Conservation (phyloP, 2,113 vertebrate genomes). For the Psittacula cyanocephala region DNA sequence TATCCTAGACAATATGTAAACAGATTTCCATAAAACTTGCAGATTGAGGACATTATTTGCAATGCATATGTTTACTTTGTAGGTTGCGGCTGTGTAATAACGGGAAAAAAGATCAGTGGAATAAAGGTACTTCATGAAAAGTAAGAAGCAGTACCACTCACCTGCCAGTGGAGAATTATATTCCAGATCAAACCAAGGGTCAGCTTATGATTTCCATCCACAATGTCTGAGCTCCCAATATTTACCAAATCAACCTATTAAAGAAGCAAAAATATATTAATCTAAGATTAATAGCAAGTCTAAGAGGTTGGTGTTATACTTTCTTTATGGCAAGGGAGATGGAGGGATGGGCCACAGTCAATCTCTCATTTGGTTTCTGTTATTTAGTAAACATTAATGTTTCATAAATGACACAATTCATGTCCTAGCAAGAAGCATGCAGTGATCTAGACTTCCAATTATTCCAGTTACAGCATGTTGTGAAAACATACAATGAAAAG, state of each 20-base stretch:
- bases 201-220: conserved; percentile 99
- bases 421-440: not conserved
- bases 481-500: not conserved
- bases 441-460: not conserved
- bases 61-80: not conserved
- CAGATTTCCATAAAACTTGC: not conserved
- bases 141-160: conserved; percentile 56
- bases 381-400: not conserved
- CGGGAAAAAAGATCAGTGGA: not conserved
- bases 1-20: not conserved
- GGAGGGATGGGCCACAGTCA: not conserved
- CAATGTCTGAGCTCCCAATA: conserved; percentile 94
- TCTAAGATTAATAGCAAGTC: not conserved
- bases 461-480: not conserved
- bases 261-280: not conserved
- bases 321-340: not conserved
- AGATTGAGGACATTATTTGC: not conserved
- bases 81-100: not conserved
- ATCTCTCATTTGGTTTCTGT: not conserved
- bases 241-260: conserved; percentile 95
- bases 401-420: not conserved
- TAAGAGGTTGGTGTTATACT: not conserved
- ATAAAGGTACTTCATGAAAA: not conserved
- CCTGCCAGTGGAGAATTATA: conserved; percentile 99
- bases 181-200: conserved; percentile 98